Conservation (phyloP, 2,888 invertebrate species). For the Agrilus cyanescens region DNA sequence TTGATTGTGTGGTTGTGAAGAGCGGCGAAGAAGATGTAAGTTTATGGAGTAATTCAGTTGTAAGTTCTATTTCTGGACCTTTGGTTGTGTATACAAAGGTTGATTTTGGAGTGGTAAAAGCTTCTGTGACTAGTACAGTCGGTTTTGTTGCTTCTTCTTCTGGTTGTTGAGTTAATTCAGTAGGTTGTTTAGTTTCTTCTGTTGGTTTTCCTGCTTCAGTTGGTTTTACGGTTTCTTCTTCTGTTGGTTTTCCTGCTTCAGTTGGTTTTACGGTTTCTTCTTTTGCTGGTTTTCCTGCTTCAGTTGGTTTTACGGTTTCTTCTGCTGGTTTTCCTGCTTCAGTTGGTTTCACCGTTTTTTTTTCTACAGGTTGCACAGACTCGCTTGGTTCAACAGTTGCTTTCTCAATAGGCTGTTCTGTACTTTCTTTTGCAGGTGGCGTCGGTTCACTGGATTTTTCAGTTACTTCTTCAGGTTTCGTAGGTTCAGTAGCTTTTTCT, state of each 20-base stretch:
- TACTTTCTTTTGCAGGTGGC: slow-evolving; percentile 5
- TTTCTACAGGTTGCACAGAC: slow-evolving; percentile 5
- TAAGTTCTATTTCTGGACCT: neutral
- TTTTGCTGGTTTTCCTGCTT: neutral
- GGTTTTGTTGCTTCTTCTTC: slow-evolving; percentile 3
- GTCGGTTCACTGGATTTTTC: slow-evolving; percentile 1
- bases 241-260: neutral
- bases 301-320: neutral
- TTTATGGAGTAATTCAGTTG: too few relatives aligned
- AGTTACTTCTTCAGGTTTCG: neutral
- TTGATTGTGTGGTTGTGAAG: too few relatives aligned
- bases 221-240: slow-evolving; percentile 10
- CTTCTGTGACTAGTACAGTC: neutral
- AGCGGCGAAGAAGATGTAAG: too few relatives aligned
- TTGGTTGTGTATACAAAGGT: slow-evolving; percentile 2
- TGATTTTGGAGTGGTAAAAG: slow-evolving; percentile 2
- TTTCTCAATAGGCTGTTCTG: slow-evolving; percentile 3
- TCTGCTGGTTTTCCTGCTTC: slow-evolving; percentile 4
- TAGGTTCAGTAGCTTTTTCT: neutral
- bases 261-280: slow-evolving; percentile 2
- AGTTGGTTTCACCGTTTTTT: slow-evolving; percentile 2
- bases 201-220: slow-evolving; percentile 6
- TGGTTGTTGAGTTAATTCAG: slow-evolving; percentile 4
- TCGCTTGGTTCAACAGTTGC: slow-evolving; percentile 1
- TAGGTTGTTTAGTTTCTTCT: neutral